Evolutionary conservation across 2,888 invertebrate species (phyloP), one percentile per base, ranked within the genome.

Genomic region (Agrotis segetum): DNA sequence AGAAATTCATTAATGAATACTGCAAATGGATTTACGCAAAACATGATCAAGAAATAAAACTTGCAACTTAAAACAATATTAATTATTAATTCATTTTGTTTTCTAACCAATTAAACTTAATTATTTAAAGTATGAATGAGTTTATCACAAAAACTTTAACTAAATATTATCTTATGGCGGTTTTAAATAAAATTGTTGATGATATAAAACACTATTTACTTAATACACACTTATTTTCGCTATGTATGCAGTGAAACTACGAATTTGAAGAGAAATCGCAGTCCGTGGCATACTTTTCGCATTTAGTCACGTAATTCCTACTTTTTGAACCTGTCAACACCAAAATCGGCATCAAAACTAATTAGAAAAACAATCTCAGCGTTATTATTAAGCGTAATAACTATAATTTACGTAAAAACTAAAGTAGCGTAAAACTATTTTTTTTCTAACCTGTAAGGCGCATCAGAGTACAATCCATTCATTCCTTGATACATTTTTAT

Each of bases 401-500:
- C 24, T 60, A 14, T 71, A 74, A 65, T 74, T 59, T 62, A 44
- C n/a, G 55, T 66, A 64, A 68, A 71, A 78, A 73, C 50, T 69
- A 70, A 29, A 63, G 70, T 73, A 76, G 50, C 67, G 52, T 49
- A 71, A 19, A 64, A 60, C 67, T 64, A 52, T 74, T 67, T 72
- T 63, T 75, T 73, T 85, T 91, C 93, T 95, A 95, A 96, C 96
- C 96, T 96, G 95, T 95, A 95, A 50, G 91, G 90, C 52, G 88
- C 79, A 77, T 95, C 95, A 0, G 93, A 92, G 82, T 95, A 96
- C n/a, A 96, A 88, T 75, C 95, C 95, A 81, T 95, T 95, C 89
- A 95, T 92, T 29, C 91, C 89, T 66, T 92, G 90, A 88, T 94
- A 95, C 96, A 96, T 96, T 88, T 88, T 93, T 71, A 53, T 67